A percentile compares a stretch with the other conserved stretches of the same genome.
Evolutionary conservation across 2,797 vertebrate genomes (phyloP).

Genomic region (Fringilla coelebs): DNA sequence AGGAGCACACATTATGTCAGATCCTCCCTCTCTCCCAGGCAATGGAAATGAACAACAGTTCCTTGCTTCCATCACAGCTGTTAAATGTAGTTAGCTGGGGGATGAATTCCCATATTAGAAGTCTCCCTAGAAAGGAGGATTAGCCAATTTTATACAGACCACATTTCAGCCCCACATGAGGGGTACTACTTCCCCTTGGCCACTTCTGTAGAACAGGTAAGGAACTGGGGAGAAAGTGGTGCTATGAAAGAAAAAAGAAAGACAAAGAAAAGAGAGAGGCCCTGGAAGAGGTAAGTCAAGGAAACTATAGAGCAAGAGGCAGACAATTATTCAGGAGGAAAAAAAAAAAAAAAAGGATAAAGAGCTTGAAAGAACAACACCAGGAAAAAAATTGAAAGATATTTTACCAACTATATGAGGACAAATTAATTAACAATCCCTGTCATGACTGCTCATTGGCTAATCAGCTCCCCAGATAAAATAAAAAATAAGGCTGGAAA

Average conservation of each 20-base stretch:
- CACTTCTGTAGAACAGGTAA: background rate
- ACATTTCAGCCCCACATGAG: background rate
- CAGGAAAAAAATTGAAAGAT: rapidly evolving
- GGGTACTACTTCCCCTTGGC: background rate
- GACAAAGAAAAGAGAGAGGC: background rate
- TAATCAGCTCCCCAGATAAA: background rate
- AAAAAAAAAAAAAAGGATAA: rapidly evolving
- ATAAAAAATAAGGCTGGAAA: background rate
- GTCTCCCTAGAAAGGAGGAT: background rate
- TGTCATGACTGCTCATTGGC: background rate
- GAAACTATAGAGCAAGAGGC: background rate
- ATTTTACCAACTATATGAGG: background rate
- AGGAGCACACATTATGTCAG: background rate
- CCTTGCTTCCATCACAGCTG: background rate
- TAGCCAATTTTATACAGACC: background rate
- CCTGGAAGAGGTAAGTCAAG: background rate
- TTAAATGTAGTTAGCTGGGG: background rate
- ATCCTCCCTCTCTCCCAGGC: background rate
- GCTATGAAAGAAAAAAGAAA: background rate
- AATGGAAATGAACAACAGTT: background rate
- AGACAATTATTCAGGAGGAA: background rate
- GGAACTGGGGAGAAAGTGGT: background rate
- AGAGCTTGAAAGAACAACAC: background rate
- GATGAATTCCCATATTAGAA: background rate
- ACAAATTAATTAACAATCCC: background rate